Conservation (phyloP, 2,797 vertebrate genomes). For the Gymnopithys bicolor region DNA sequence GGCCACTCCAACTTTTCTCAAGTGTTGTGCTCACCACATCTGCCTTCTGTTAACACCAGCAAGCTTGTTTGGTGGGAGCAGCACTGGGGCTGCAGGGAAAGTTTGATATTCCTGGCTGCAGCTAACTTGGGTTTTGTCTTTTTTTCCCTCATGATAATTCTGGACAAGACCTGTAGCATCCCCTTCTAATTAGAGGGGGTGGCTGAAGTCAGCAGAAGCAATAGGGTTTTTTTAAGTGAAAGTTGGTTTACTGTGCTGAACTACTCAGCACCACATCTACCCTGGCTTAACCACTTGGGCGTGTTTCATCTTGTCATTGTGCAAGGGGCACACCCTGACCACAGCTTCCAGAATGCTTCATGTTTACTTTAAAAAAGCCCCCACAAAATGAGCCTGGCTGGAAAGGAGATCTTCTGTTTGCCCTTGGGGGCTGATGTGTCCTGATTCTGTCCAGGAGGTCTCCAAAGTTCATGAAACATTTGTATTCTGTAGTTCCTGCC, state of each 20-base stretch:
- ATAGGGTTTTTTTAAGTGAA: neutral
- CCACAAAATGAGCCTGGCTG: neutral
- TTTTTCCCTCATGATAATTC: neutral
- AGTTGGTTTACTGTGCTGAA: neutral
- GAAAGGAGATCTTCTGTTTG: neutral
- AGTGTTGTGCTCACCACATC: accelerated
- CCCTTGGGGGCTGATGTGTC: neutral
- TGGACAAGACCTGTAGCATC: neutral
- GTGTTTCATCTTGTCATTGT: neutral
- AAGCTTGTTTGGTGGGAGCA: neutral
- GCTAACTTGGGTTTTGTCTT: neutral
- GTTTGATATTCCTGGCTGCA: neutral
- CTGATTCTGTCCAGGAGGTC: neutral
- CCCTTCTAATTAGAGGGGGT: neutral
- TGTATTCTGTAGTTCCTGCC: neutral
- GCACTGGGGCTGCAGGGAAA: neutral
- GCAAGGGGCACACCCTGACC: neutral
- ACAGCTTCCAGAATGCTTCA: neutral
- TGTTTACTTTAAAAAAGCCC: neutral
- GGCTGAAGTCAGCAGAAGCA: neutral
- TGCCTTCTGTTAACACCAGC: neutral
- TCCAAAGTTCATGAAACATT: slow-evolving; percentile 11
- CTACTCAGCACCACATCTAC: neutral
- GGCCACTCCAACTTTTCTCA: neutral
- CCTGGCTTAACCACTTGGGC: neutral